Conservation (phyloP, 2,797 vertebrate species). For the Euthynnus affinis region DNA sequence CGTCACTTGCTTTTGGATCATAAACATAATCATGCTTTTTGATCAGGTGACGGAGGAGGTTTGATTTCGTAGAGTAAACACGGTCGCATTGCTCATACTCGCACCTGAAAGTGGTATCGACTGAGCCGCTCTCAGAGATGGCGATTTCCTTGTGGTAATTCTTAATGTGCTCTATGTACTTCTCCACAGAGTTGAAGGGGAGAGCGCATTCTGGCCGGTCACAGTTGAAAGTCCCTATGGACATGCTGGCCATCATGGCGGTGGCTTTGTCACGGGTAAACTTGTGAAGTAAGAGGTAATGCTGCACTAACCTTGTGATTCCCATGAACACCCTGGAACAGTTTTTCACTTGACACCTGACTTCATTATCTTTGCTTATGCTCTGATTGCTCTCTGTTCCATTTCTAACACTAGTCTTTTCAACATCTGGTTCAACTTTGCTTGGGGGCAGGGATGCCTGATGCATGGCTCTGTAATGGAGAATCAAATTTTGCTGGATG, state of each 20-base stretch:
- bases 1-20: conserved; percentile 81
- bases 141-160: conserved; percentile 92
- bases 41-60: conserved; percentile 97
- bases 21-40: conserved; percentile 96
- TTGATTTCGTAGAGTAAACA: conserved; percentile 97
- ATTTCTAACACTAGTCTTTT: conserved; percentile 68
- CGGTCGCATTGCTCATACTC: conserved; percentile 94
- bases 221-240: conserved; percentile 93
- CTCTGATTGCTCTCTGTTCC: conserved; percentile 69
- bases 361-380: conserved; percentile 88
- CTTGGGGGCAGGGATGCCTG: conserved; percentile 90
- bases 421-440: conserved; percentile 78
- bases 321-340: conserved; percentile 97
- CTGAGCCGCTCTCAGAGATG: conserved; percentile 87
- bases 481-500: conserved; percentile 97
- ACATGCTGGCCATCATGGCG: conserved; percentile 89
- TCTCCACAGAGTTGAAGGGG: conserved; percentile 92
- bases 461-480: conserved; percentile 98
- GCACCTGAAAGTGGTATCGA: conserved; percentile 93
- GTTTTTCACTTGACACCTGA: conserved; percentile 96
- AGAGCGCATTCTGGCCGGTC: conserved; percentile 94
- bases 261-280: conserved; percentile 96
- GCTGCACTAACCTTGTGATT: conserved; percentile 94
- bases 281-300: conserved; percentile 97
- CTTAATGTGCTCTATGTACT: conserved; percentile 95